Evolutionary conservation across 1,140 invertebrate species (phyloP).

Genomic region (Ceratitis capitata): DNA sequence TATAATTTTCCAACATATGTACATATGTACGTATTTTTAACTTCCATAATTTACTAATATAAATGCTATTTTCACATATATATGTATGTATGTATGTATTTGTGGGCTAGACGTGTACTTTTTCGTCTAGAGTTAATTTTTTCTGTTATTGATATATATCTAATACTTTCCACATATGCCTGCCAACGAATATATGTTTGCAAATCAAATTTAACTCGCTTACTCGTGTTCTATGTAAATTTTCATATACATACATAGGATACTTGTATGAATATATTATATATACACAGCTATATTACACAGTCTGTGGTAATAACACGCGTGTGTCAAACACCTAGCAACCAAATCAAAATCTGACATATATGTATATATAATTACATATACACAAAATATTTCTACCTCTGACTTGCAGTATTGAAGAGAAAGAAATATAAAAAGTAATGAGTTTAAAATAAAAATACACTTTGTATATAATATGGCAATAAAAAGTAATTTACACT

Average conservation of each 20-base stretch:
- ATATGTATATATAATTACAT: not conserved
- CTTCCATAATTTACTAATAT: no score
- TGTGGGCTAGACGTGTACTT: not conserved
- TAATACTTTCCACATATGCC: not conserved
- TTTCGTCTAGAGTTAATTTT: not conserved
- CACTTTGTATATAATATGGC: not conserved
- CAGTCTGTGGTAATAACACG: not conserved
- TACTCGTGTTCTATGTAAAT: not conserved
- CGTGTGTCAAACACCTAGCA: not conserved
- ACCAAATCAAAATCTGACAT: not conserved
- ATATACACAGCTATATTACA: no score
- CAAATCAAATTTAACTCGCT: no score
- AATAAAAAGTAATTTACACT: not conserved
- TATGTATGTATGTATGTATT: not conserved
- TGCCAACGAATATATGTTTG: no score
- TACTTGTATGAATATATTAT: no score
- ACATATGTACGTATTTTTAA: no score
- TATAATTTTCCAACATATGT: no score
- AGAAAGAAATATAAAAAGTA: not conserved
- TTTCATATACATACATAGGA: not conserved
- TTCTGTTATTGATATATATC: not conserved
- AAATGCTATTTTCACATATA: no score
- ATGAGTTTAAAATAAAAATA: not conserved
- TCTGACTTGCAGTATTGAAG: not conserved
- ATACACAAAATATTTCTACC: not conserved